Percentiles rank a stretch among this genome's conserved stretches.
Conservation (phyloP, 2,888 invertebrate genomes). For the Cancer borealis region DNA sequence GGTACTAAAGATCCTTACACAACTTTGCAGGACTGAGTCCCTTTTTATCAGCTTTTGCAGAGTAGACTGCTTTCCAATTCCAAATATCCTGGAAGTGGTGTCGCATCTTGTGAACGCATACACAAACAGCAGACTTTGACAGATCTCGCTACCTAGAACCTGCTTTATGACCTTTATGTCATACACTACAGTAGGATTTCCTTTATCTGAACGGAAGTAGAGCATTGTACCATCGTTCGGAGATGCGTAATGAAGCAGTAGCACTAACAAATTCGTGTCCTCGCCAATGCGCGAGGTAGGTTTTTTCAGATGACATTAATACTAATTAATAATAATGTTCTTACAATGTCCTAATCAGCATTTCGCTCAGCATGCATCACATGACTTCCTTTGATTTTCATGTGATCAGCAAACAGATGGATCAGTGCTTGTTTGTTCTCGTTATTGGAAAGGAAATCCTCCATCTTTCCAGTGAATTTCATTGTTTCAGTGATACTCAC, state of each 20-base stretch:
- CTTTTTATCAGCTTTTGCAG: slow-evolving; percentile 48
- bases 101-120: slow-evolving; percentile 60
- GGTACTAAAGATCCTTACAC: too few species aligned
- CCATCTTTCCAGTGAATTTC: slow-evolving; percentile 5
- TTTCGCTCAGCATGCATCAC: slow-evolving; percentile 49
- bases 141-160: slow-evolving; percentile 6
- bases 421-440: slow-evolving; percentile 57
- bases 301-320: slow-evolving; percentile 55
- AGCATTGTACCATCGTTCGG: slow-evolving; percentile 39
- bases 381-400: slow-evolving; percentile 37
- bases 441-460: slow-evolving; percentile 59
- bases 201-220: slow-evolving; percentile 33
- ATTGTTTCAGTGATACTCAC: slow-evolving; percentile 52
- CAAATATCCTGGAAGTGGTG: slow-evolving; percentile 60
- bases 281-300: slow-evolving; percentile 48
- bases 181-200: slow-evolving; percentile 48
- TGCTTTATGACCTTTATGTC: slow-evolving; percentile 39
- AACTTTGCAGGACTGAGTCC: too few species aligned
- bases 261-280: slow-evolving; percentile 34
- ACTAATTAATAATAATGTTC: slow-evolving; percentile 55
- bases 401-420: slow-evolving; percentile 42
- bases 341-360: slow-evolving; percentile 58
- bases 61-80: slow-evolving; percentile 49
- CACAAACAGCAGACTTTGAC: slow-evolving; percentile 49
- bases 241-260: slow-evolving; percentile 57